phyloP scores from a whole-genome alignment of 2,888 invertebrate species.

The Baronia brevicornis region DNA sequence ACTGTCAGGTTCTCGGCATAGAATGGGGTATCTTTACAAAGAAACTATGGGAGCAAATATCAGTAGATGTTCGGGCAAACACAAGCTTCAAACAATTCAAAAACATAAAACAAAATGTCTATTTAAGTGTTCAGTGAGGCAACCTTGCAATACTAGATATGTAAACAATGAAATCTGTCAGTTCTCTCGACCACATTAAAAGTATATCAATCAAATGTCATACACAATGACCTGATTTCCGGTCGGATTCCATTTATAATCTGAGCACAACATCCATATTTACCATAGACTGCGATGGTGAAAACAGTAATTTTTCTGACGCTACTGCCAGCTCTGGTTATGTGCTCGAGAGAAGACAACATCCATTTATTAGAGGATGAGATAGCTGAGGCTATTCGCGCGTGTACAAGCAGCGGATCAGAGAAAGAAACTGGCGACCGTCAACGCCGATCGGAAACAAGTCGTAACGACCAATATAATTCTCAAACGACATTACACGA shows the following conservation, averaged over 20 bases:
- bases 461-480: constrained; percentile 24
- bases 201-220: constrained; percentile 40
- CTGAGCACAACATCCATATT: constrained; percentile 8
- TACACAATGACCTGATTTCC: constrained; percentile 41
- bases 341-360: constrained; percentile 53
- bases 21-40: too few relatives aligned
- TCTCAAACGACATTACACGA: too few relatives aligned
- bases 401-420: constrained; percentile 35
- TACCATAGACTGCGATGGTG: constrained; percentile 32
- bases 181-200: too few relatives aligned
- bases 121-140: too few relatives aligned
- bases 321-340: constrained; percentile 35
- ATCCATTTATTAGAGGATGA: constrained; percentile 60
- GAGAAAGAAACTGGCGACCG: constrained; percentile 24
- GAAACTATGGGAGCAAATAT: too few relatives aligned
- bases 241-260: constrained; percentile 36
- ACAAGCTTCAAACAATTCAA: too few relatives aligned
- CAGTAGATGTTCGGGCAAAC: too few relatives aligned
- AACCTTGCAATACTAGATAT: too few relatives aligned
- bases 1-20: too few relatives aligned
- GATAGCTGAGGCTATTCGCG: constrained; percentile 45
- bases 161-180: too few relatives aligned
- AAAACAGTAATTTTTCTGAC: constrained; percentile 27
- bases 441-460: constrained; percentile 29
- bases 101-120: too few relatives aligned